These are phyloP conservation scores for Araneus ventricosus DNA, from an alignment of 1,140 invertebrate genomes.

Conservation along the genomic window DNA sequence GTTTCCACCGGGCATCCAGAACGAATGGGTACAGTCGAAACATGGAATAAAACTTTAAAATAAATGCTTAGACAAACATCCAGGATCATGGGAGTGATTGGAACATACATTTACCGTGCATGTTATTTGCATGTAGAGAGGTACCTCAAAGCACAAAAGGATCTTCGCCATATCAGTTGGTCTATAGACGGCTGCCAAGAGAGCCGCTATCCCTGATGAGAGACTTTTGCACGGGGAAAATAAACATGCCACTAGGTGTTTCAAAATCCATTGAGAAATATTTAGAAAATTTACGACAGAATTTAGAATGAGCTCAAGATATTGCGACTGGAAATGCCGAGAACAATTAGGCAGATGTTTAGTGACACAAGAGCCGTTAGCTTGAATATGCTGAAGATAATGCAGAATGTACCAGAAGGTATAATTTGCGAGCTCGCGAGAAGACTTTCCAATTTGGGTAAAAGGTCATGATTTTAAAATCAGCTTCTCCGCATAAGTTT, in stretches of 20 bases:
- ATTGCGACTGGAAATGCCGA: too few relatives aligned
- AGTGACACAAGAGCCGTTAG: too few relatives aligned
- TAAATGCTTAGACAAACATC: not conserved
- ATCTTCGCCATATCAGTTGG: not conserved
- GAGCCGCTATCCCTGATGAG: not conserved
- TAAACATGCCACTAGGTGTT: not conserved
- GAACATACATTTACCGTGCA: not conserved
- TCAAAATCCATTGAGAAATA: too few relatives aligned
- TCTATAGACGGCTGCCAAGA: not conserved
- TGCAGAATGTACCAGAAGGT: not conserved
- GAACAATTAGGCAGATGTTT: too few relatives aligned
- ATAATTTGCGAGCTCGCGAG: too few relatives aligned
- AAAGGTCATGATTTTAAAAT: not conserved
- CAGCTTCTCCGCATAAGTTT: conserved; percentile 16
- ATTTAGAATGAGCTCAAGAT: not conserved
- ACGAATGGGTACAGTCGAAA: not conserved
- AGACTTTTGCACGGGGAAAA: not conserved
- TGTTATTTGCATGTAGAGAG: conserved; percentile 30
- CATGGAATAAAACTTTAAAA: conserved; percentile 35
- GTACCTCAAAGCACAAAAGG: not conserved
- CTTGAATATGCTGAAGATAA: not conserved
- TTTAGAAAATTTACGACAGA: not conserved
- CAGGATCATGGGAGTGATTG: too few relatives aligned
- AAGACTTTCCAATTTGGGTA: not conserved
- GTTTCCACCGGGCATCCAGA: not conserved